A percentile compares a stretch with the other conserved stretches of the same genome.
These are phyloP conservation scores for Oithona nana DNA, from an alignment of 2,888 invertebrate species.

Conservation along the genomic window DNA sequence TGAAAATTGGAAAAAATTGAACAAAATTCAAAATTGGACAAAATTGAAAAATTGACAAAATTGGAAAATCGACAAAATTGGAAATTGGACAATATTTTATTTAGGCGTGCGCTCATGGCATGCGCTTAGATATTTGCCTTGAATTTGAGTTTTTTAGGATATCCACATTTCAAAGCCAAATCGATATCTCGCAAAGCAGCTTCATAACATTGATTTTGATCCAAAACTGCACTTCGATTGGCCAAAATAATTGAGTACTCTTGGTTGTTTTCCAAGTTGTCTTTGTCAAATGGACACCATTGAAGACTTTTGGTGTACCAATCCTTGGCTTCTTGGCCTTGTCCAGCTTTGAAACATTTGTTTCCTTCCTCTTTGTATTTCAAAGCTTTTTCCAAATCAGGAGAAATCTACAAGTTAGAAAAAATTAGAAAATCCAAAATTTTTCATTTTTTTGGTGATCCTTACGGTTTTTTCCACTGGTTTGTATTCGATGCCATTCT, in stretches of 20 bases:
- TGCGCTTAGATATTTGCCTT: conserved; percentile 4
- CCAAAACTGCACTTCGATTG: background rate
- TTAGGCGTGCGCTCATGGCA: too few relatives aligned
- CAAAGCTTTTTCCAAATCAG: background rate
- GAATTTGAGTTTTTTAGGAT: background rate
- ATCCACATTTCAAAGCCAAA: conserved; percentile 9
- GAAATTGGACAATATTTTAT: too few relatives aligned
- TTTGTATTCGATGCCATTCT: too few relatives aligned
- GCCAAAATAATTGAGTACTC: conserved; percentile 4
- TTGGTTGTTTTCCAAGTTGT: background rate
- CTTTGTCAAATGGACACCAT: background rate
- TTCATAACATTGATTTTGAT: background rate
- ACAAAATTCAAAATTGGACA: background rate
- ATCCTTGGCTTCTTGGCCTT: background rate
- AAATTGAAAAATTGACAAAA: background rate
- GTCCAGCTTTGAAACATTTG: background rate
- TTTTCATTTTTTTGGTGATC: too few relatives aligned
- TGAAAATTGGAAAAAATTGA: too few relatives aligned
- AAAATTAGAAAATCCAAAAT: too few relatives aligned
- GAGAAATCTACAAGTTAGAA: too few relatives aligned
- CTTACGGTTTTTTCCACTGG: too few relatives aligned
- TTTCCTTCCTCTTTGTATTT: background rate
- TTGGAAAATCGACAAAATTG: too few relatives aligned
- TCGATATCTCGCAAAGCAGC: background rate
- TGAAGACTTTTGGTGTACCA: background rate